phyloP scores from a whole-genome alignment of 2,113 vertebrate genomes.

The Mola mola region DNA sequence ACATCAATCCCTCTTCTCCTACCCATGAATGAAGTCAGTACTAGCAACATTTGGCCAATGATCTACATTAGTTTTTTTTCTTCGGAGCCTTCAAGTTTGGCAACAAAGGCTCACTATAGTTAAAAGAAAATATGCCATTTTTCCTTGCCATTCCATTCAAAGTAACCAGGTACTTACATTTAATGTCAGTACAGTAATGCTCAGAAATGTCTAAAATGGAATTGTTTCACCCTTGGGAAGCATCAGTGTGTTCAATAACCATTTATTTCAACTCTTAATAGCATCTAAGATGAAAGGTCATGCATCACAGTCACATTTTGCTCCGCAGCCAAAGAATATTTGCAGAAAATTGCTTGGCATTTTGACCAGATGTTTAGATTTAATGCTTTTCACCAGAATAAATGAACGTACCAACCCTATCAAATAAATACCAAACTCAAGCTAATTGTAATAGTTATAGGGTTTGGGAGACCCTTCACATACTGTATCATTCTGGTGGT shows the following conservation, averaged over 20 bases:
- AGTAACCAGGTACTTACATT: constrained; percentile 7
- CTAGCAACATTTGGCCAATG: not conserved
- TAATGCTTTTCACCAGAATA: too few relatives aligned
- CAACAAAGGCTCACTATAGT: not conserved
- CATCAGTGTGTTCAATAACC: not conserved
- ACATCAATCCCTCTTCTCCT: not conserved
- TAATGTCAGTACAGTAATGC: not conserved
- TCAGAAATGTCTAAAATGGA: not conserved
- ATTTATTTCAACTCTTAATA: not conserved
- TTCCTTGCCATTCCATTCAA: not conserved
- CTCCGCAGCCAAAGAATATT: constrained; percentile 2
- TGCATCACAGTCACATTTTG: not conserved
- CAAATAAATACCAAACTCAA: too few relatives aligned
- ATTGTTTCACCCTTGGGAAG: not conserved
- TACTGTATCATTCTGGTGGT: too few relatives aligned
- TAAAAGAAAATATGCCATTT: not conserved
- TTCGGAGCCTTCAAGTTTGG: not conserved
- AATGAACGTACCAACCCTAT: too few relatives aligned
- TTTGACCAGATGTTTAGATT: too few relatives aligned
- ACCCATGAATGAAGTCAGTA: not conserved
- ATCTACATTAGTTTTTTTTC: not conserved
- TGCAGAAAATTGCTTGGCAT: not conserved
- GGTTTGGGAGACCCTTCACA: too few relatives aligned
- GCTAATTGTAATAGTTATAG: too few relatives aligned
- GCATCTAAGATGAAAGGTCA: constrained; percentile 13